Conservation (phyloP, 2,113 vertebrate species). For the Meriones unguiculatus region DNA sequence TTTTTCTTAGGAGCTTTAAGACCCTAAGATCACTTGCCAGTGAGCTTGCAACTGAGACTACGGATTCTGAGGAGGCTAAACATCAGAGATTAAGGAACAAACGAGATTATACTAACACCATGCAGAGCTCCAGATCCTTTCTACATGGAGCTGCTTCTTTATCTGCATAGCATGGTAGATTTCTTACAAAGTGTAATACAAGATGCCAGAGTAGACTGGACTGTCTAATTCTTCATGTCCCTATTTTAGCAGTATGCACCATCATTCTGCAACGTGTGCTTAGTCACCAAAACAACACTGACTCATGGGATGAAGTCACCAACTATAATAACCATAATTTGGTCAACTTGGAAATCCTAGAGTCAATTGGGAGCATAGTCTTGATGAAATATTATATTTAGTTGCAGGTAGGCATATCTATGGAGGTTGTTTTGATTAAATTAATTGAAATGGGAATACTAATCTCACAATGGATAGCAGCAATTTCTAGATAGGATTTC, state of each 20-base stretch:
- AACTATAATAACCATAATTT: not conserved
- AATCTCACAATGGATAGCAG: not conserved
- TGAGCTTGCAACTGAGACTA: not conserved
- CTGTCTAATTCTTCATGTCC: rapidly evolving
- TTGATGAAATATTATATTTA: not conserved
- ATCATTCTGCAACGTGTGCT: not conserved
- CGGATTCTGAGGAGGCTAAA: not conserved
- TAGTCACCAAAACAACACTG: not conserved
- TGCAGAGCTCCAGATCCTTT: not conserved
- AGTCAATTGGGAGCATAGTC: too few species aligned
- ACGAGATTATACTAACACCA: not conserved
- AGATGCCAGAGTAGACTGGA: not conserved
- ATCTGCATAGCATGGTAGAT: not conserved
- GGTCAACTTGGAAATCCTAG: not conserved
- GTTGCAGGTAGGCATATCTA: too few species aligned
- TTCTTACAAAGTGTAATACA: not conserved
- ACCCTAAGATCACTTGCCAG: not conserved
- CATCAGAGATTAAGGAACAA: not conserved
- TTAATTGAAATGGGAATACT: not conserved
- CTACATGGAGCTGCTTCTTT: rapidly evolving
- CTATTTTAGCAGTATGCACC: not conserved
- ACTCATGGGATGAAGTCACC: not conserved
- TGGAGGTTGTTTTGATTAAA: not conserved
- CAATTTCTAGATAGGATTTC: not conserved
- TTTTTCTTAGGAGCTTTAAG: not conserved